Evolutionary conservation across 2,797 vertebrate genomes (phyloP), one percentile per base, ranked within the genome.

Genomic region (Rhadinocentrus ornatus): DNA sequence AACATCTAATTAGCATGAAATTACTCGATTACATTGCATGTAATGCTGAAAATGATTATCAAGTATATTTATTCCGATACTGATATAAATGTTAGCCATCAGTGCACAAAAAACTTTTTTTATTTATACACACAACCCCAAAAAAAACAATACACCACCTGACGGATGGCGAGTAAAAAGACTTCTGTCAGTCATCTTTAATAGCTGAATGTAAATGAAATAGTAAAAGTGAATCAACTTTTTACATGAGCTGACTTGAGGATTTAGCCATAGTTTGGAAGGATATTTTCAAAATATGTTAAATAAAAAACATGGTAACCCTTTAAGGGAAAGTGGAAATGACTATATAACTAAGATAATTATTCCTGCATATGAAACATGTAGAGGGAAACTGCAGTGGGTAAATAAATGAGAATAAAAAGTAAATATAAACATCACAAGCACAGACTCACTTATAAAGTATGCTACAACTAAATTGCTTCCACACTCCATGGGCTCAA

Each of bases 401-500:
- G 78, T 88, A 91, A 92, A 90, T 85, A 91, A 86, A 87, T 82
- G 88, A 87, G 75, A 89, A 84, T 81, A 62, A 80, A 86, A 72
- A 77, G 83, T 89, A 89, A 90, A 91, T 70, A 90, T 81, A 87
- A 89, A 90, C 80, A 91, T 88, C 79, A 75, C 62, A 78, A 85
- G 83, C 74, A 64, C 35, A 88, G 82, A 84, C 78, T 79, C 77
- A 83, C 81, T 90, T 91, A 92, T 90, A 92, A 91, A 91, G 86
- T 90, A 91, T 58, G 70, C 86, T 82, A 90, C 83, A 90, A 84
- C 88, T 90, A 91, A 92, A 93, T 93, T 91, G 91, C 91, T 91
- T 93, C 89, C 84, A 82, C 90, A 91, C 90, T 88, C 85, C 82
- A 82, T 77, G 85, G 85, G 84, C 81, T 89, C 90, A 84, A 91